A percentile compares a stretch with the other conserved stretches of the same genome.
These are phyloP conservation scores for Vespertilio murinus DNA, from an alignment of 2,797 vertebrate species.

Conservation along the genomic window DNA sequence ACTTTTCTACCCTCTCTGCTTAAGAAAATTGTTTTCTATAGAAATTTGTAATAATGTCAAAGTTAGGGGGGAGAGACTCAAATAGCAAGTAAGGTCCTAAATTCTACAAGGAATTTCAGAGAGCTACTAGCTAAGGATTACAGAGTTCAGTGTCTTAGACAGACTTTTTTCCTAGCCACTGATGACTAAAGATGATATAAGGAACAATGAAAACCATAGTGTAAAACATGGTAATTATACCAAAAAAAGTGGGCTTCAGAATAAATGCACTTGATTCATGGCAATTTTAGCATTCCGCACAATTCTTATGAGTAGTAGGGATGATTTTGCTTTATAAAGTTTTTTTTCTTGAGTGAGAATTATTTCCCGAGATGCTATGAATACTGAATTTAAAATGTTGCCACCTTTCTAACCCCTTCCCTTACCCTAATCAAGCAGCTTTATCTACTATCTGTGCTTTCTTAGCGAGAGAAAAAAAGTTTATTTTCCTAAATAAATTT, in stretches of 20 bases:
- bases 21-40: conserved; percentile 36
- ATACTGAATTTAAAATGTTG: conserved; percentile 23
- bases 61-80: background rate
- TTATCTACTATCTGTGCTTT: background rate
- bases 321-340: conserved; percentile 42
- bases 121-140: background rate
- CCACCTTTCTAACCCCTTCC: background rate
- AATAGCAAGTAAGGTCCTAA: background rate
- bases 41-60: conserved; percentile 26
- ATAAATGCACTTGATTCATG: background rate
- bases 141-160: background rate
- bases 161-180: background rate
- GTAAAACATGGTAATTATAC: conserved; percentile 19
- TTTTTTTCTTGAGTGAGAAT: background rate
- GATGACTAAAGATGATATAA: conserved; percentile 6
- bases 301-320: background rate
- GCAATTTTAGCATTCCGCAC: background rate
- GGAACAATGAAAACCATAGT: background rate
- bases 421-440: background rate
- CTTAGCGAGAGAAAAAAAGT: background rate
- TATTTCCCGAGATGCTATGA: conserved; percentile 36
- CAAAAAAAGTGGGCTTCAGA: conserved; percentile 19
- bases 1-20: conserved; percentile 32
- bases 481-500: conserved; percentile 23
- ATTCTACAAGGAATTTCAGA: conserved; percentile 44